Base-by-base conservation (phyloP, 1,140 invertebrate genomes). In the Eurosta solidaginis region DNA sequence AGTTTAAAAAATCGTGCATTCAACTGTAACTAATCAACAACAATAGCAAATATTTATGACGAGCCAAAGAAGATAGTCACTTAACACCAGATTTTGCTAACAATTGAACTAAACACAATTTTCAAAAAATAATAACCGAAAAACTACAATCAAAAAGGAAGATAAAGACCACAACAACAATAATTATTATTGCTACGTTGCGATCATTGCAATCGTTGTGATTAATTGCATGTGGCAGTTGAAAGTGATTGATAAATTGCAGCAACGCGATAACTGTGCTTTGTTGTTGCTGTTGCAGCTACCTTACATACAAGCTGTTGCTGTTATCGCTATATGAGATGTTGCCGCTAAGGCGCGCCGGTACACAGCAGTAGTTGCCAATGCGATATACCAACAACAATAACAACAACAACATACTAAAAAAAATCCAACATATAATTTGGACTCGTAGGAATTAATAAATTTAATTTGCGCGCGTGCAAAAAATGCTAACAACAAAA, bases 231-330 rank as follows among this genome's bases (percentile, higher is more conserved):
- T 68, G 59, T 68, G 59, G 59, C 59, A 68, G 59, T 68, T 68
- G 59, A 68, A 68, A 68, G 59, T 68, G 59, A 68, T 68, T 68
- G 59, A 68, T 68, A 68, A 68, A 68, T 68, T 68, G 59, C 59
- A 68, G 59, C 59, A 68, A 40, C 40, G 59, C 59, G 59, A 68
- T 68, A 68, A 33, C 59, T 33, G 33, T 29, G n/a, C n/a, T n/a
- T n/a, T n/a, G n/a, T n/a, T n/a, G 27, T 54, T 68, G 50, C 27
- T 54, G 33, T 20, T 68, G 59, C n/a, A 7, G 59, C 59, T 68
- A 33, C 59, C 59, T 20, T 40, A 40, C 59, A 40, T 68, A 33
- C 59, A 29, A 68, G 33, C 33, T 33, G n/a, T 17, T 17, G n/a
- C 54, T 17, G 50, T 25, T 33, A 33, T n/a, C 29, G 54, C 54